Evolutionary conservation across 2,113 vertebrate genomes (phyloP), one percentile per base, ranked within the genome.

Genomic region (Microtus richardsoni): DNA sequence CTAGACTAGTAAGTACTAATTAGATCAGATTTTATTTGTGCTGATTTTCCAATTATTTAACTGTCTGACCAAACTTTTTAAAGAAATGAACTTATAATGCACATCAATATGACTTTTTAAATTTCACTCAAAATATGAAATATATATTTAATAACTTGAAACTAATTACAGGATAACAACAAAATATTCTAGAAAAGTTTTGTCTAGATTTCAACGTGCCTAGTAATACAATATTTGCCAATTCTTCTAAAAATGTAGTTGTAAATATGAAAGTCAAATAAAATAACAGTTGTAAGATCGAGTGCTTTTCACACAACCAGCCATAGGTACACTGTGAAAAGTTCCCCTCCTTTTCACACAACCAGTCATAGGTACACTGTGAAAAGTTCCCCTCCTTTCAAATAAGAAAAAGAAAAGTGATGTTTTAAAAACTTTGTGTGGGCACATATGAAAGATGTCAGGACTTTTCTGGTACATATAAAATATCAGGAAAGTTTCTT

Each of bases 401-500:
- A 79, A 95, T 62, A 8, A 89, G 17, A 36, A 62, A 78, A 94
- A 60, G 21, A 84, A 52, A 88, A 84, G 7, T 16, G 0, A 6
- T 86, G 6, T 7, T 14, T 90, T 71, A 9, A 90, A 95, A 93
- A 78, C 7, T 88, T 84, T 90, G 36, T 2, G 16, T 62, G 64
- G 68, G 64, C 21, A 62, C 4, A 39, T 68, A 64, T 94, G 33
- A 91, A 71, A 73, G 39, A 68, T 77, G 62, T 2, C 41, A 58
- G 41, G 30, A 66, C 66, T 66, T 83, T 89, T 78, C 33, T 89
- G 77, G 36, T 7, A 88, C 1, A 24, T 21, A 74, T 66, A 85
- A 70, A 80, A 91, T 89, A 84, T 92, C 36, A 88, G 83, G n/a
- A 2, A 88, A n/a, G 62, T 62, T 80, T 90, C 30, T 84, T 95